phyloP scores from a whole-genome alignment of 2,113 vertebrate species.

The Scomber japonicus region DNA sequence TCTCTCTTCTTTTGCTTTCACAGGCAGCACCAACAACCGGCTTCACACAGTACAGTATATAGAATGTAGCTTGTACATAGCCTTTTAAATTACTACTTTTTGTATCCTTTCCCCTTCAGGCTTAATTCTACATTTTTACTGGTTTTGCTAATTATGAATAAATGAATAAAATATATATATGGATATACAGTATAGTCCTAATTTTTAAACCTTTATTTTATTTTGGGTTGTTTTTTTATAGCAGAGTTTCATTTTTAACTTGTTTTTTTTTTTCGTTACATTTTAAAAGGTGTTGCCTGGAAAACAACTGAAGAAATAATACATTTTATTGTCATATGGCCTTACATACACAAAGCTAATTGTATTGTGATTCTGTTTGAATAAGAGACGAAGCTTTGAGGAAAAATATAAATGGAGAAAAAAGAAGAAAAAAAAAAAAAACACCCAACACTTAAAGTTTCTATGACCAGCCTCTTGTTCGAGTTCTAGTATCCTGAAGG shows the following conservation, averaged over 20 bases:
- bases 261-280: constrained; percentile 62
- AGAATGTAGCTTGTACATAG: constrained; percentile 99
- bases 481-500: constrained; percentile 91
- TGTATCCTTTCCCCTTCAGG: constrained; percentile 89
- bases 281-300: constrained; percentile 91
- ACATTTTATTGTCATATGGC: constrained; percentile 86
- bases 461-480: constrained; percentile 93
- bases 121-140: constrained; percentile 91
- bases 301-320: constrained; percentile 86
- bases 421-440: constrained; percentile 49
- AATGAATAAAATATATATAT: constrained; percentile 77
- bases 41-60: constrained; percentile 85
- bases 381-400: constrained; percentile 82
- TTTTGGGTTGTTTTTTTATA: constrained; percentile 50
- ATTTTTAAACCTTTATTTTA: constrained; percentile 64
- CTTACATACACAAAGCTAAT: constrained; percentile 88
- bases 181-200: constrained; percentile 75
- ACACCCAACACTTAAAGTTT: constrained; percentile 74
- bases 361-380: constrained; percentile 83
- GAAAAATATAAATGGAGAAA: constrained; percentile 63
- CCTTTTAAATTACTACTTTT: constrained; percentile 96
- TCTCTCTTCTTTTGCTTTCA: constrained; percentile 87
- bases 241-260: constrained; percentile 56
- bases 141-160: constrained; percentile 87
- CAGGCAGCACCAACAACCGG: constrained; percentile 89